These are phyloP conservation scores for Podotricha telesiphe DNA, from an alignment of 2,888 invertebrate species.

Conservation along the genomic window DNA sequence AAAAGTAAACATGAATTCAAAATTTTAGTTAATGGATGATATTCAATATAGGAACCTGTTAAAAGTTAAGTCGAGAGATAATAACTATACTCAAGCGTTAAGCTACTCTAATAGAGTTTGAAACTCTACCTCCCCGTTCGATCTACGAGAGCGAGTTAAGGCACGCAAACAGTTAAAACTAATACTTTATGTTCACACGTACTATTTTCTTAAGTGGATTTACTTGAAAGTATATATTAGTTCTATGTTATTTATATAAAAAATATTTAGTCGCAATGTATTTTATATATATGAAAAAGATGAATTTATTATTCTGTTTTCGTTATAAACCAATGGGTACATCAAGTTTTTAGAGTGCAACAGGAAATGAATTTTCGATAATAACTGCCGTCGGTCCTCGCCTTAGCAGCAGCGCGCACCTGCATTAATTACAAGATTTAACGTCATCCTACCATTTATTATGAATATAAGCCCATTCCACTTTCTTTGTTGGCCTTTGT, in stretches of 20 bases:
- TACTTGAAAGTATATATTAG: constrained; percentile 9
- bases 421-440: constrained; percentile 81
- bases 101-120: constrained; percentile 29
- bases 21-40: constrained; percentile 24
- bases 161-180: constrained; percentile 23
- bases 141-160: constrained; percentile 13
- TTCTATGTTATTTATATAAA: neutral
- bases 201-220: constrained; percentile 11
- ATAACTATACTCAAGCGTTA: constrained; percentile 23
- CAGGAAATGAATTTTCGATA: constrained; percentile 61
- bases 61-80: constrained; percentile 27
- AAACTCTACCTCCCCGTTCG: constrained; percentile 25
- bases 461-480: constrained; percentile 65
- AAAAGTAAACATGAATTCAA: neutral
- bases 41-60: constrained; percentile 22
- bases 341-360: too few species aligned
- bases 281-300: neutral
- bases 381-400: constrained; percentile 69
- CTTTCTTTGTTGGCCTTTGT: constrained; percentile 61
- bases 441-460: constrained; percentile 76
- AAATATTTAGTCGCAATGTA: neutral
- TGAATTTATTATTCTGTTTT: neutral
- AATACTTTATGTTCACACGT: constrained; percentile 12
- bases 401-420: constrained; percentile 62
- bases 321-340: too few species aligned